Evolutionary conservation across 1,140 invertebrate species (phyloP).

Genomic region (Epicauta chinensis): DNA sequence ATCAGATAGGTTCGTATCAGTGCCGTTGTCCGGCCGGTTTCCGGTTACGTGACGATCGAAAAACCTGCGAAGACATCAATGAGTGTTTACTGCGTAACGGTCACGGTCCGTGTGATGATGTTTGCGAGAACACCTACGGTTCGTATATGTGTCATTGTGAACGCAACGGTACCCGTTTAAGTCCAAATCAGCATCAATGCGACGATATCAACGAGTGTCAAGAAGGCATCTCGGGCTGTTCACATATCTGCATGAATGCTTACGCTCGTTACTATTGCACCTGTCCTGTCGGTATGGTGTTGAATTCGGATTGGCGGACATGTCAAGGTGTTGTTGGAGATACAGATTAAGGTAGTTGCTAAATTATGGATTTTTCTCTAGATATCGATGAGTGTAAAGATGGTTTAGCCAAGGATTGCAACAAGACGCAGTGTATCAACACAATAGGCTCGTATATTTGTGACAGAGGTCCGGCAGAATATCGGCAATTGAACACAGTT

Average conservation of each 20-base stretch:
- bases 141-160: slow-evolving; percentile 28
- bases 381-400: slow-evolving; percentile 8
- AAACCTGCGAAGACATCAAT: slow-evolving; percentile 63
- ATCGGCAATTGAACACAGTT: too few relatives aligned
- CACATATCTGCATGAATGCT: slow-evolving; percentile 27
- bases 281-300: slow-evolving; percentile 29
- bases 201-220: slow-evolving; percentile 32
- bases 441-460: slow-evolving; percentile 8
- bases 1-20: slow-evolving; percentile 61
- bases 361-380: background rate
- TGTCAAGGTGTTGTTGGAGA: slow-evolving; percentile 19
- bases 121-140: slow-evolving; percentile 53
- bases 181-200: slow-evolving; percentile 45
- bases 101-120: slow-evolving; percentile 61
- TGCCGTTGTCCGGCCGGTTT: slow-evolving; percentile 74
- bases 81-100: slow-evolving; percentile 69
- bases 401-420: background rate
- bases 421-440: background rate
- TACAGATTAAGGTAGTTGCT: background rate
- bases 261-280: slow-evolving; percentile 23
- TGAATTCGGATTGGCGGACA: slow-evolving; percentile 24
- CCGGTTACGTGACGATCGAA: slow-evolving; percentile 49
- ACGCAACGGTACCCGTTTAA: slow-evolving; percentile 45
- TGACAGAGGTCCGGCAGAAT: background rate
- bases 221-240: slow-evolving; percentile 19